Conservation (phyloP, 2,888 invertebrate species). For the Xanthorhoe designata region DNA sequence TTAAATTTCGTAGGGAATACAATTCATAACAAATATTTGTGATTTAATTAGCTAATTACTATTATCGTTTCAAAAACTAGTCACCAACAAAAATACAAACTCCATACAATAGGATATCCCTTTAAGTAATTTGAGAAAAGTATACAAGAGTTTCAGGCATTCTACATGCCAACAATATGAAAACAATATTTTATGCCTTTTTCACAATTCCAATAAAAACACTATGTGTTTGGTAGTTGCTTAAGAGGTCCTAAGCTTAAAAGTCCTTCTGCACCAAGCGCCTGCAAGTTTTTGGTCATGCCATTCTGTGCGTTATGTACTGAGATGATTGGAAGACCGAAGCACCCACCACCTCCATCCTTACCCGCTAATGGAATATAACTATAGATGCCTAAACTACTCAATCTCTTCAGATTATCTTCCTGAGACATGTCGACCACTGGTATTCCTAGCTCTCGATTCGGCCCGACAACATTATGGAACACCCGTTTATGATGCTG, state of each 20-base stretch:
- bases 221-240: conserved; percentile 79
- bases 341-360: conserved; percentile 87
- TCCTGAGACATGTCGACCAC: conserved; percentile 90
- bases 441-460: conserved; percentile 89
- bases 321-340: conserved; percentile 90
- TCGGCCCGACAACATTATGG: conserved; percentile 76
- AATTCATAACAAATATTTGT: no score
- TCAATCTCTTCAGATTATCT: conserved; percentile 87
- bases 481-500: conserved; percentile 85
- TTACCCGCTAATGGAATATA: conserved; percentile 90
- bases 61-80: no score
- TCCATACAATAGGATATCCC: neutral
- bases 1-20: no score
- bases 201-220: conserved; percentile 23
- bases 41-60: no score
- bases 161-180: conserved; percentile 2
- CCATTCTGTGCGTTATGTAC: conserved; percentile 87
- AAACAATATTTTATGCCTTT: neutral
- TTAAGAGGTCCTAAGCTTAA: conserved; percentile 90
- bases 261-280: conserved; percentile 89
- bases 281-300: conserved; percentile 83
- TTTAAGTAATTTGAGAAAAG: neutral
- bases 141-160: neutral
- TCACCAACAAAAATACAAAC: neutral
- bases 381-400: conserved; percentile 89